Percentiles rank a stretch among this genome's conserved stretches.
Conservation (phyloP, 92 coral and sea anemone species). For the Palythoa heliodiscus region DNA sequence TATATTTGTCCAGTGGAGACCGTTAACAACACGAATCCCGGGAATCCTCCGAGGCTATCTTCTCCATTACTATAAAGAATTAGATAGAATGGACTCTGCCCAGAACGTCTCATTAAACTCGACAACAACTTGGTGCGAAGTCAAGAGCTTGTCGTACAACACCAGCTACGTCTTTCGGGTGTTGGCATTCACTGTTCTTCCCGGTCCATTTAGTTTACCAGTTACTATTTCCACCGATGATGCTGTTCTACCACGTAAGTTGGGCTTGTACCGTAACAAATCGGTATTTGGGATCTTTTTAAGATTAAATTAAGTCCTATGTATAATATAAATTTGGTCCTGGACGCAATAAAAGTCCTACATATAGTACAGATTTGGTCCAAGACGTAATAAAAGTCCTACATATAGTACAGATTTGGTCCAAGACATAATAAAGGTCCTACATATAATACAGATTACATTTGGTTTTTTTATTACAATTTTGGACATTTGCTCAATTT, state of each 20-base stretch:
- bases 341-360: too few relatives aligned
- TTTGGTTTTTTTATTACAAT: too few relatives aligned
- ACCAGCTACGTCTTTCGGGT: conserved; percentile 7
- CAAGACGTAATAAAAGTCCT: too few relatives aligned
- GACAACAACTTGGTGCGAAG: not conserved
- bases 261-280: too few relatives aligned
- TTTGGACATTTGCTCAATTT: too few relatives aligned
- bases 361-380: too few relatives aligned
- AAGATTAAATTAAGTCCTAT: not conserved
- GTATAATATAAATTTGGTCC: too few relatives aligned
- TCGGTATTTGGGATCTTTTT: not conserved
- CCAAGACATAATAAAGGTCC: too few relatives aligned
- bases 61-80: not conserved
- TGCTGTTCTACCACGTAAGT: conserved; percentile 4
- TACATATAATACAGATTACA: too few relatives aligned
- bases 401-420: too few relatives aligned
- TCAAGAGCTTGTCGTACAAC: not conserved
- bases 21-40: not conserved
- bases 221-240: not conserved
- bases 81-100: not conserved
- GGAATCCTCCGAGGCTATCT: conserved; percentile 27
- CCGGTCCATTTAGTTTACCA: conserved; percentile 15
- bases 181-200: not conserved
- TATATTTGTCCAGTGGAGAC: conserved; percentile 10
- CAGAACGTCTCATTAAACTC: conserved; percentile 7